phyloP scores from a whole-genome alignment of 2,797 vertebrate species.

The Echeneis naucrates region DNA sequence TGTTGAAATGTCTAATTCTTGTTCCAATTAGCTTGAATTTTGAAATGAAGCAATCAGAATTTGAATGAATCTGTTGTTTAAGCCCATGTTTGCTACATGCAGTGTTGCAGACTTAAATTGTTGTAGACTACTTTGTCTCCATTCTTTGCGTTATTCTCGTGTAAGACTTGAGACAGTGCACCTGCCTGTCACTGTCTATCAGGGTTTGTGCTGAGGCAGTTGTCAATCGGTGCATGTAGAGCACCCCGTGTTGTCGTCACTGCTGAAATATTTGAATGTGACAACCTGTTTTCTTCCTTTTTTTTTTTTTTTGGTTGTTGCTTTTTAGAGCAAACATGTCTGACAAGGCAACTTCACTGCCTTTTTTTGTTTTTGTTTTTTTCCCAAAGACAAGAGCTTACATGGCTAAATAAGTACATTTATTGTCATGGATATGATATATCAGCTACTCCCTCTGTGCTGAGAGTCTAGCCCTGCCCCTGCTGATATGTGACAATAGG shows the following conservation, averaged over 20 bases:
- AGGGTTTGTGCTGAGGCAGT: not conserved
- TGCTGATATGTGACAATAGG: not conserved
- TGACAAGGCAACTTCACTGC: not conserved
- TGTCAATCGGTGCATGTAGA: not conserved
- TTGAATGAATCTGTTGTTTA: too few relatives aligned
- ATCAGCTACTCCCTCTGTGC: not conserved
- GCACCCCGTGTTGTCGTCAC: not conserved
- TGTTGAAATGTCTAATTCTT: not conserved
- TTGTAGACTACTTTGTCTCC: not conserved
- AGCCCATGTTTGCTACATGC: not conserved
- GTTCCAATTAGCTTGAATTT: not conserved
- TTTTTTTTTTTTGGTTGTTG: not conserved
- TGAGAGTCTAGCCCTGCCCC: not conserved
- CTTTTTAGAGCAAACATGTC: not conserved
- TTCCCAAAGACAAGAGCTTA: not conserved
- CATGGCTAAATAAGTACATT: not conserved
- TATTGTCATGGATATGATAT: not conserved
- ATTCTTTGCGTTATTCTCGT: not conserved
- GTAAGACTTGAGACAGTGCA: not conserved
- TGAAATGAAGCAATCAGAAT: too few relatives aligned
- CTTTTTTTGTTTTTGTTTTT: too few relatives aligned
- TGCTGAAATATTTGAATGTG: not conserved
- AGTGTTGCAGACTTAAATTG: not conserved
- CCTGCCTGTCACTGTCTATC: not conserved
- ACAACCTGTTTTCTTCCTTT: not conserved